Conservation (phyloP, 2,888 invertebrate species). For the Metopia argyrocephala region DNA sequence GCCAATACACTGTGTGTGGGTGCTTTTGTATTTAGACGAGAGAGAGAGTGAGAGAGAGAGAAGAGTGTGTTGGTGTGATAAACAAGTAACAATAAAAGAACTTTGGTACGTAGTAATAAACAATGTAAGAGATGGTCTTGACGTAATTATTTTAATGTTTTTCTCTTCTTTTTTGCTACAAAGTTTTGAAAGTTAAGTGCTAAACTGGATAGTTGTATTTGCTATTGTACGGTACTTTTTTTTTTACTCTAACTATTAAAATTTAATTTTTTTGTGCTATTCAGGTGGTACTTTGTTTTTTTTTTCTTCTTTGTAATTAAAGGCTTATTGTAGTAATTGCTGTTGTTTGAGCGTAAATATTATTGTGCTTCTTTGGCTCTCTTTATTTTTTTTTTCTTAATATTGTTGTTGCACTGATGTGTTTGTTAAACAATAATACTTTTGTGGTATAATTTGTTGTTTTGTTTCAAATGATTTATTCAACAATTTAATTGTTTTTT, state of each 20-base stretch:
- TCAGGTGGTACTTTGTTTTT: not conserved
- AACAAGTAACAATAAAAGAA: too few relatives aligned
- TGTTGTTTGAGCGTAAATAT: constrained; percentile 11
- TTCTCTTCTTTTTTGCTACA: not conserved
- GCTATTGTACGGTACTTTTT: not conserved
- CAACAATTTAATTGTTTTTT: constrained; percentile 15
- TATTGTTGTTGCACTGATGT: not conserved
- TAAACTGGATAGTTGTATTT: not conserved
- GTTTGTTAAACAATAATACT: constrained; percentile 49
- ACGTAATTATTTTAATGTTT: not conserved
- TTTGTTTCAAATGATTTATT: not conserved
- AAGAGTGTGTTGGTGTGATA: not conserved
- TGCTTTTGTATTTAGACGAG: not conserved
- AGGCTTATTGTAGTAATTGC: not conserved
- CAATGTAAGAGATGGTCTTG: not conserved
- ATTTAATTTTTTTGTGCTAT: not conserved
- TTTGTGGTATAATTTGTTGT: constrained; percentile 49
- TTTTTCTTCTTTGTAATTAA: constrained; percentile 14
- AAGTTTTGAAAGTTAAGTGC: too few relatives aligned
- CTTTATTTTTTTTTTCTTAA: not conserved
- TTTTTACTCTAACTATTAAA: constrained; percentile 30
- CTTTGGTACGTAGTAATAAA: too few relatives aligned
- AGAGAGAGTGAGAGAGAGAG: not conserved
- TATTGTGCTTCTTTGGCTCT: not conserved
- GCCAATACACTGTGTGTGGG: not conserved